These are phyloP conservation scores for Palythoa grandiflora DNA, from an alignment of 92 coral and sea anemone genomes.

Conservation along the genomic window DNA sequence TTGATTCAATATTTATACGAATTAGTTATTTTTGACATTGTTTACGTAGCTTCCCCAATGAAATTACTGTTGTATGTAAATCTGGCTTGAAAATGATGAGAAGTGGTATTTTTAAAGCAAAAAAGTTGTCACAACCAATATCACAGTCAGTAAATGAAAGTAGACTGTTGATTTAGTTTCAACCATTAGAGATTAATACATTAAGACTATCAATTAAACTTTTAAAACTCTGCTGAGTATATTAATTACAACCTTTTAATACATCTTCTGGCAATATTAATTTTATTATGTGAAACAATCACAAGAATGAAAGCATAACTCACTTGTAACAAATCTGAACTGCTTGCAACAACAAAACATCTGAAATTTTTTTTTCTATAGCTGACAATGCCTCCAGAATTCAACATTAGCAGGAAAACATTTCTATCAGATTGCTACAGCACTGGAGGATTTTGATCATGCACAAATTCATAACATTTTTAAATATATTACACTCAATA, in stretches of 20 bases:
- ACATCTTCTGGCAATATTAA: neutral
- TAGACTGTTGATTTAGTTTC: neutral
- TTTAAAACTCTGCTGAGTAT: neutral
- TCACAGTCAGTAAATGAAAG: neutral
- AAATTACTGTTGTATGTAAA: too few species aligned
- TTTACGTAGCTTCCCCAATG: too few species aligned
- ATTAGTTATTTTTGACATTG: too few species aligned
- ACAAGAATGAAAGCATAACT: too few species aligned
- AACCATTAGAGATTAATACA: neutral
- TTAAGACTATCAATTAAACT: neutral
- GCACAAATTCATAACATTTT: neutral
- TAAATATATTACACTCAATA: constrained; percentile 25
- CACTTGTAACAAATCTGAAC: too few species aligned
- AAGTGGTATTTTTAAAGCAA: neutral
- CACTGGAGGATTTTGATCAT: neutral
- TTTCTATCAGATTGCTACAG: neutral
- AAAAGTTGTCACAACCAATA: neutral
- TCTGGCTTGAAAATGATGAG: too few species aligned
- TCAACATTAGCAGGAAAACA: neutral
- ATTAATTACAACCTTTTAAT: neutral
- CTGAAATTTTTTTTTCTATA: too few species aligned
- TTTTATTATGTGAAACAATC: neutral
- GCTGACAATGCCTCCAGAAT: too few species aligned
- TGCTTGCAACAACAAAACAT: too few species aligned
- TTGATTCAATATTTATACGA: too few species aligned